These are phyloP conservation scores for Otus scops DNA, from an alignment of 2,797 vertebrate species.

Conservation along the genomic window DNA sequence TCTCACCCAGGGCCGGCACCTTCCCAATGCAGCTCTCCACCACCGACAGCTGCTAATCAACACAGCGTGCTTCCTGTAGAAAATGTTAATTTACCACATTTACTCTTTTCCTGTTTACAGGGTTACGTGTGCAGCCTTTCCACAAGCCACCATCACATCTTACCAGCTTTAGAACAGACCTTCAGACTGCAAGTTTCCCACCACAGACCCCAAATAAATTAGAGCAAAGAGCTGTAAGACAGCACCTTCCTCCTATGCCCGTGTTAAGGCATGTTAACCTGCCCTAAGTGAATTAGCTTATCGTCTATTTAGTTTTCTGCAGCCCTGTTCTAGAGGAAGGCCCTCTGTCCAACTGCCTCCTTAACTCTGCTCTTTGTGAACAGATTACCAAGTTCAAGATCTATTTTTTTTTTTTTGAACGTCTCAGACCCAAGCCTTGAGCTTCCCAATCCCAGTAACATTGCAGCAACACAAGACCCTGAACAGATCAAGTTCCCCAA, in stretches of 20 bases:
- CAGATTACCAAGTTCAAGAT: not conserved
- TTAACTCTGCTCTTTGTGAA: slow-evolving; percentile 10
- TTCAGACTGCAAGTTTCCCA: not conserved
- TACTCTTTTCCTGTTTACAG: slow-evolving; percentile 22
- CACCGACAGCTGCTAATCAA: not conserved
- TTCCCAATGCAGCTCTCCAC: not conserved
- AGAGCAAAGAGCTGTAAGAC: not conserved
- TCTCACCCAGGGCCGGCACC: not conserved
- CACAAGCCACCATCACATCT: not conserved
- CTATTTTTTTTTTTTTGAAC: not conserved
- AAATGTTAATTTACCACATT: not conserved
- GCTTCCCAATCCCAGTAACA: not conserved
- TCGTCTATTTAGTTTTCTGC: not conserved
- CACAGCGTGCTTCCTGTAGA: not conserved
- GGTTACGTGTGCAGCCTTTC: not conserved
- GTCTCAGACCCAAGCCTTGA: not conserved
- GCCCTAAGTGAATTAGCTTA: not conserved
- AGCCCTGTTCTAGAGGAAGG: not conserved
- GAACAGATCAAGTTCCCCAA: slow-evolving; percentile 46
- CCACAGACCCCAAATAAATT: not conserved
- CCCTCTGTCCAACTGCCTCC: not conserved
- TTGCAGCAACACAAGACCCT: not conserved
- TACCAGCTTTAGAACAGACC: not conserved
- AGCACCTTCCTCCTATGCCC: not conserved
- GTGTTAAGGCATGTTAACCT: not conserved